Base-by-base conservation (phyloP, 2,113 vertebrate species). In the Motacilla tschutschensis region DNA sequence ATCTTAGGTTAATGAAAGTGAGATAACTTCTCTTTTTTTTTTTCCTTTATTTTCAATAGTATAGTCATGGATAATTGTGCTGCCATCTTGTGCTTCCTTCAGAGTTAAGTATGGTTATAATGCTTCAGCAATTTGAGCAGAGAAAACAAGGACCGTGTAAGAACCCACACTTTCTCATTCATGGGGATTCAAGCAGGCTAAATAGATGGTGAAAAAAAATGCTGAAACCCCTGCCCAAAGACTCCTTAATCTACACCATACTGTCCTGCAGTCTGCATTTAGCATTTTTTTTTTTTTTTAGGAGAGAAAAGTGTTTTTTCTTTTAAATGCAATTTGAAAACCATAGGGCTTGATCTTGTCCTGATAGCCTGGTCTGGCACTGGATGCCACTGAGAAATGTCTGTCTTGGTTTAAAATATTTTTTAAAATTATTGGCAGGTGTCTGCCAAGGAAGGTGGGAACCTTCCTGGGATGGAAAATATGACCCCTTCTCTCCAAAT, bases 151-250 rank as follows among this genome's bases (percentile, higher is more conserved):
- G 17, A 28, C 24, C 3, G 2, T 35, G 29, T 21, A 60, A 36
- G 36, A 76, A 70, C 11, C 26, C 29, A n/a, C 18, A 6, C 9
- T 78, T 66, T 29, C 11, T 29, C 11, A 35, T n/a, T 6, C 1
- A n/a, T 24, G 36, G 35, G 28, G 17, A 55, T 70, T 79, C 31
- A 59, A 59, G 44, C 44, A 47, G 53, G 16, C 11, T 14, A 83
- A 66, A 43, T 25, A 48, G 57, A 44, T 67, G 36, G 31, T 53
- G 20, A 12, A 35, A 31, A 31, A 74, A 75, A 60, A 18, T 3
- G 1, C 11, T 12, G 5, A 44, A 71, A 22, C 1, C 1, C 5
- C 22, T 60, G 17, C 22, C 59, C 17, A 28, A 1, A 1, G 48
- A 55, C 36, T 74, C 36, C 19, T 57, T 59, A 43, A 26, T 75